Percentiles rank a stretch among this genome's conserved stretches.
Conservation (phyloP, 2,888 invertebrate species). For the Didymodactylos carnosus region DNA sequence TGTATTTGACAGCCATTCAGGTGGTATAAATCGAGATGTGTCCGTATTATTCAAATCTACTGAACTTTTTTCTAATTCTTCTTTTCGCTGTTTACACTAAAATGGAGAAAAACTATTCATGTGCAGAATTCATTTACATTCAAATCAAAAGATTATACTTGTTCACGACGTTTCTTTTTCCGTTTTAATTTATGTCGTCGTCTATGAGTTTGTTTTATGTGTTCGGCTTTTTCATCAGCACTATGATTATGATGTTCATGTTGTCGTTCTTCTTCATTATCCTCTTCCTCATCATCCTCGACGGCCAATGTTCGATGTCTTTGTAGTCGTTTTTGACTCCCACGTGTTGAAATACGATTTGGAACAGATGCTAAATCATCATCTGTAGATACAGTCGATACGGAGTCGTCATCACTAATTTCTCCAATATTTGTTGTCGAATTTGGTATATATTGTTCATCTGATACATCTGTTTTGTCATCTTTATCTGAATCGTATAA, state of each 20-base stretch:
- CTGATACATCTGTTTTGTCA: neutral
- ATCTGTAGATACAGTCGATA: neutral
- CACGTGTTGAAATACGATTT: neutral
- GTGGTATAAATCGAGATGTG: conserved; percentile 40
- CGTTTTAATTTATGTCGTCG: conserved; percentile 10
- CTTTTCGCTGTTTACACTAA: conserved; percentile 14
- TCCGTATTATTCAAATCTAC: conserved; percentile 17
- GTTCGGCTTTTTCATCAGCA: neutral
- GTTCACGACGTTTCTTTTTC: conserved; percentile 15
- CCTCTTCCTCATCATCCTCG: conserved; percentile 20
- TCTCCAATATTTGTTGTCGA: neutral
- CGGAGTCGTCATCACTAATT: conserved; percentile 1
- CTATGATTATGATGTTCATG: conserved; percentile 17
- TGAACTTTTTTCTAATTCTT: conserved; percentile 1
- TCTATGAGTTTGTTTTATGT: neutral
- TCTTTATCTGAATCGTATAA: conserved; percentile 27
- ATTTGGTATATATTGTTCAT: neutral
- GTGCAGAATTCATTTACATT: conserved; percentile 14
- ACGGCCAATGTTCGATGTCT: conserved; percentile 14
- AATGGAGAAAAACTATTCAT: conserved; percentile 2
- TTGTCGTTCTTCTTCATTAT: conserved; percentile 19
- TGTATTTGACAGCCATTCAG: conserved; percentile 78
- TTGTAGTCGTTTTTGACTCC: conserved; percentile 15
- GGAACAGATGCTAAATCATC: neutral
- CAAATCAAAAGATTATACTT: conserved; percentile 13